phyloP scores from a whole-genome alignment of 2,888 invertebrate species.

The Drosophila acutilabella region DNA sequence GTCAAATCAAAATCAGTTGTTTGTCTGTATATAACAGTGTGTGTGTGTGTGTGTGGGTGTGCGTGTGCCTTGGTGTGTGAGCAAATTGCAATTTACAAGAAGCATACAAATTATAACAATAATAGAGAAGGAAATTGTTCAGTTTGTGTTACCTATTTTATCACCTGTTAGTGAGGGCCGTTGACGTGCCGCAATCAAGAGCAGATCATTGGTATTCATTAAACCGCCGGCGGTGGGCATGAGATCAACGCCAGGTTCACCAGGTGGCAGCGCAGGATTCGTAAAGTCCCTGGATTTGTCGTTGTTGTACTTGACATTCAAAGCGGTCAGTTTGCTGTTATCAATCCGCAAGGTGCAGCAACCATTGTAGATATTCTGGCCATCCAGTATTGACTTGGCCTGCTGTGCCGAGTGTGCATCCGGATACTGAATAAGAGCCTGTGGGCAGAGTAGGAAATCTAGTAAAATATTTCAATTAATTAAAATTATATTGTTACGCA shows the following conservation, averaged over 20 bases:
- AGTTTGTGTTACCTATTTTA: conserved; percentile 85
- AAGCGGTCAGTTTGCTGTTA: conserved; percentile 98
- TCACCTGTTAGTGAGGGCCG: conserved; percentile 85
- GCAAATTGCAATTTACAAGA: conserved; percentile 6
- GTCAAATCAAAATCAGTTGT: conserved; percentile 44
- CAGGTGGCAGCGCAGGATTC: conserved; percentile 98
- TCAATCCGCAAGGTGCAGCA: conserved; percentile 99
- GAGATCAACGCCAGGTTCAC: conserved; percentile 90
- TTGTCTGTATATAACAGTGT: not conserved
- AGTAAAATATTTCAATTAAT: too few relatives aligned
- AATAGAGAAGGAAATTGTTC: conserved; percentile 71
- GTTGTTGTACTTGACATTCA: conserved; percentile 99
- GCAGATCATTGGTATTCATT: conserved; percentile 87
- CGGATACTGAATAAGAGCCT: conserved; percentile 99
- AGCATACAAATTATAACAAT: conserved; percentile 43
- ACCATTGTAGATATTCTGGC: conserved; percentile 99
- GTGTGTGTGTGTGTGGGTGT: conserved; percentile 10
- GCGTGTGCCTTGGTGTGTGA: conserved; percentile 13
- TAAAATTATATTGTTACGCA: conserved; percentile 46
- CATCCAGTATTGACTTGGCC: conserved; percentile 98
- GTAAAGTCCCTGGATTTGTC: conserved; percentile 99
- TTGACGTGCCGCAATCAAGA: conserved; percentile 85
- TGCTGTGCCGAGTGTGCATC: conserved; percentile 98
- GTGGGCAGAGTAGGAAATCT: not conserved
- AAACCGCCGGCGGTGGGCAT: conserved; percentile 86